phyloP scores from a whole-genome alignment of 2,888 invertebrate genomes.

The Hanleya hanleyi region DNA sequence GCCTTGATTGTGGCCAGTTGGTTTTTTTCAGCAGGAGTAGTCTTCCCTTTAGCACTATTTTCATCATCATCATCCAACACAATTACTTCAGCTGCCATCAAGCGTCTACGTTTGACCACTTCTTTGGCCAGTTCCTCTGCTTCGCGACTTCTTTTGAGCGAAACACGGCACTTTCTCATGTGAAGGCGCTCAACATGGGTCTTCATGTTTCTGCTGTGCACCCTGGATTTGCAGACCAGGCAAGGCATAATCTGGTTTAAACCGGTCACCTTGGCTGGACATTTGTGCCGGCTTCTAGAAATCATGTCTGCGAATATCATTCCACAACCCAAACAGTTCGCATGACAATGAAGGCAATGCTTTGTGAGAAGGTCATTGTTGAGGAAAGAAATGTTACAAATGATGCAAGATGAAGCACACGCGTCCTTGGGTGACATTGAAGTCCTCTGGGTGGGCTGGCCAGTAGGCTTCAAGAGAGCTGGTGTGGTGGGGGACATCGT shows the following conservation, averaged over 20 bases:
- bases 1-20: too few relatives aligned
- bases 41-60: too few relatives aligned
- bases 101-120: background rate
- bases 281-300: constrained; percentile 53
- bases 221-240: background rate
- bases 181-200: constrained; percentile 51
- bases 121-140: background rate
- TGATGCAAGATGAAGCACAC: constrained; percentile 45
- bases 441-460: background rate
- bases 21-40: too few relatives aligned
- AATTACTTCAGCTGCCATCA: background rate
- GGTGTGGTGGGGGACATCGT: background rate
- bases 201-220: background rate
- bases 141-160: constrained; percentile 39
- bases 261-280: constrained; percentile 47
- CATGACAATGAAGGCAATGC: constrained; percentile 62
- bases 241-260: background rate
- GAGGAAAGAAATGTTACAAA: constrained; percentile 61
- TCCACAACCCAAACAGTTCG: constrained; percentile 63
- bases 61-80: background rate
- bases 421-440: background rate
- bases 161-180: constrained; percentile 55
- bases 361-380: constrained; percentile 64
- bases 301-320: constrained; percentile 60
- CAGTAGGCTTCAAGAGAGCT: background rate